phyloP scores from a whole-genome alignment of 2,888 invertebrate species.

The Campoplex nolae region DNA sequence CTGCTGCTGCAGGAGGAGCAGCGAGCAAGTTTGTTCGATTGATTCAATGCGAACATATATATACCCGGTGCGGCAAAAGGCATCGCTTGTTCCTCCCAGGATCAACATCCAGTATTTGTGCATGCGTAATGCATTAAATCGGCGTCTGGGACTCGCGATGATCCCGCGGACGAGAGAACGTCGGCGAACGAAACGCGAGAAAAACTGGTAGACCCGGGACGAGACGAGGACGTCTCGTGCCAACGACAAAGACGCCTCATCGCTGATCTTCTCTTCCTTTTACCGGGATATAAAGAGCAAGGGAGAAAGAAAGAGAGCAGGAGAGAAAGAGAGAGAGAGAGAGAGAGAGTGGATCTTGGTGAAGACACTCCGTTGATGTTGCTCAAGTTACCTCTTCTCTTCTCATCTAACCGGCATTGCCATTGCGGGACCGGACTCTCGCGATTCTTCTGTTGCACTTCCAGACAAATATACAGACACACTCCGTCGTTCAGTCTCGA shows the following conservation, averaged over 20 bases:
- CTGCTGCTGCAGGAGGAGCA: background rate
- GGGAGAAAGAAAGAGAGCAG: background rate
- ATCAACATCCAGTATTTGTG: slow-evolving; percentile 66
- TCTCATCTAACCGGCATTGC: slow-evolving; percentile 59
- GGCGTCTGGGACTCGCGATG: slow-evolving; percentile 60
- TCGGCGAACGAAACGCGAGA: slow-evolving; percentile 68
- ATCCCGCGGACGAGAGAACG: slow-evolving; percentile 65
- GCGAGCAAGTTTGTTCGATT: slow-evolving; percentile 17
- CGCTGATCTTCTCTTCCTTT: slow-evolving; percentile 26
- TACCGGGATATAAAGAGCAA: background rate
- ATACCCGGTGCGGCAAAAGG: slow-evolving; percentile 38
- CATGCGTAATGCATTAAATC: slow-evolving; percentile 76
- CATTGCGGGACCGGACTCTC: slow-evolving; percentile 65
- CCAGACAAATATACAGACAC: slow-evolving; percentile 52
- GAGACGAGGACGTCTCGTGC: slow-evolving; percentile 66
- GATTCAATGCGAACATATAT: slow-evolving; percentile 39
- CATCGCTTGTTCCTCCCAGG: slow-evolving; percentile 47
- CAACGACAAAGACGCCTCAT: slow-evolving; percentile 53
- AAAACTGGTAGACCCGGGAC: slow-evolving; percentile 73
- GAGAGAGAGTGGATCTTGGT: slow-evolving; percentile 52
- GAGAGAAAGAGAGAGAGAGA: slow-evolving; percentile 20
- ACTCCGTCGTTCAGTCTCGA: slow-evolving; percentile 30
- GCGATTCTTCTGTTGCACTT: slow-evolving; percentile 48
- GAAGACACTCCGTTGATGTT: slow-evolving; percentile 60
- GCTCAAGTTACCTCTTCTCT: slow-evolving; percentile 36